These are phyloP conservation scores for Sialis lutaria DNA, from an alignment of 2,888 invertebrate genomes.

Conservation along the genomic window DNA sequence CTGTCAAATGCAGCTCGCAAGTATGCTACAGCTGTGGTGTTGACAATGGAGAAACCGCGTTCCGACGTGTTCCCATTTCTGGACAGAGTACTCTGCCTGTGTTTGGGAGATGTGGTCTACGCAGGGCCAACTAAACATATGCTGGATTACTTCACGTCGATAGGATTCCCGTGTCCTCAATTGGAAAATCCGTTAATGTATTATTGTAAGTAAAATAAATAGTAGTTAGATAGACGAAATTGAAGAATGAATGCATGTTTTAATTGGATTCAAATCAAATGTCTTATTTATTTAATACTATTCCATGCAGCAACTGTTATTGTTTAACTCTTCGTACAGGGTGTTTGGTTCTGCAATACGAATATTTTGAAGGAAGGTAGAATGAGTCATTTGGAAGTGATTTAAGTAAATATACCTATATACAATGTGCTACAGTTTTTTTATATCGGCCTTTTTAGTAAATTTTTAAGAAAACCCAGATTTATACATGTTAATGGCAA, in stretches of 20 bases:
- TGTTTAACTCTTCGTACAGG: too few relatives aligned
- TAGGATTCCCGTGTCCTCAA: slow-evolving; percentile 93
- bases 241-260: background rate
- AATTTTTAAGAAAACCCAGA: too few relatives aligned
- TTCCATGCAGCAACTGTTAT: too few relatives aligned
- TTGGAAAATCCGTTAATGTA: slow-evolving; percentile 97
- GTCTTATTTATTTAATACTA: too few relatives aligned
- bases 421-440: too few relatives aligned
- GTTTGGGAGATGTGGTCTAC: slow-evolving; percentile 81
- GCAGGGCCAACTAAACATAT: slow-evolving; percentile 83
- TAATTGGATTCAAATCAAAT: too few relatives aligned
- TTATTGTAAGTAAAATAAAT: slow-evolving; percentile 53
- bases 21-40: slow-evolving; percentile 73
- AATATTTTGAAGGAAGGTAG: too few relatives aligned
- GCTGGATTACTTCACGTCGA: slow-evolving; percentile 85
- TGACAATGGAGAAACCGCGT: slow-evolving; percentile 87
- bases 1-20: slow-evolving; percentile 79
- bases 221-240: background rate
- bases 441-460: too few relatives aligned
- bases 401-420: too few relatives aligned
- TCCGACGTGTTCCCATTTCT: slow-evolving; percentile 92
- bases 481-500: too few relatives aligned
- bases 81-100: slow-evolving; percentile 78
- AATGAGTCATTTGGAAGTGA: too few relatives aligned
- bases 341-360: too few relatives aligned